These are phyloP conservation scores for Temnothorax longispinosus DNA, from an alignment of 1,140 invertebrate species.

Conservation along the genomic window DNA sequence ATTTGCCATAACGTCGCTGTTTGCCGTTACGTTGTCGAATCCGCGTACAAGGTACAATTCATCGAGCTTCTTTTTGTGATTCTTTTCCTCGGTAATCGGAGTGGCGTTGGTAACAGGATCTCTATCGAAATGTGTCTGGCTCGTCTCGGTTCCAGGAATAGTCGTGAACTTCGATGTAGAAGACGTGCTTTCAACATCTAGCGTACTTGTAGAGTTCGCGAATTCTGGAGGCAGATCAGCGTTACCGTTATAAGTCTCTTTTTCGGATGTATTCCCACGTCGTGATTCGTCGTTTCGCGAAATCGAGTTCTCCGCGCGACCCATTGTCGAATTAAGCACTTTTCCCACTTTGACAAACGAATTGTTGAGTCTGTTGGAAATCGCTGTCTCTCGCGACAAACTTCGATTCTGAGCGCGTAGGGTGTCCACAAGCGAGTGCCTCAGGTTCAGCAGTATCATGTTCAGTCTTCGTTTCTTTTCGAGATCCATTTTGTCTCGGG, in stretches of 20 bases:
- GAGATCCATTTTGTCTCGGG: neutral
- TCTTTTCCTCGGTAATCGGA: neutral
- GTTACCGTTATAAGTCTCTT: neutral
- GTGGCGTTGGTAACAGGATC: neutral
- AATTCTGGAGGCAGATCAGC: neutral
- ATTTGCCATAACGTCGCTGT: neutral
- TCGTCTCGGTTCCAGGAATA: slow-evolving; percentile 45
- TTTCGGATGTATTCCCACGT: neutral
- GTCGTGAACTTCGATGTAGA: neutral
- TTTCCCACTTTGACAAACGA: neutral
- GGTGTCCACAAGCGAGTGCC: slow-evolving; percentile 20
- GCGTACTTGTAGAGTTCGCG: neutral
- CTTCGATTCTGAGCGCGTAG: neutral
- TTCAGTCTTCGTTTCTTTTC: slow-evolving; percentile 3
- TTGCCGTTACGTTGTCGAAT: neutral
- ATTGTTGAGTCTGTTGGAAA: neutral
- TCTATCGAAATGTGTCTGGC: slow-evolving; percentile 3
- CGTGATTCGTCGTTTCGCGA: neutral
- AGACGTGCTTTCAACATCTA: neutral
- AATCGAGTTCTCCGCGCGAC: neutral
- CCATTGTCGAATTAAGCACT: neutral
- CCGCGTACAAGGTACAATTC: neutral
- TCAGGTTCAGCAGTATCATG: slow-evolving; percentile 27
- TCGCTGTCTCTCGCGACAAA: neutral
- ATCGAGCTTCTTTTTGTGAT: neutral